Conservation (phyloP, 2,113 vertebrate species). For the Rhea pennata region DNA sequence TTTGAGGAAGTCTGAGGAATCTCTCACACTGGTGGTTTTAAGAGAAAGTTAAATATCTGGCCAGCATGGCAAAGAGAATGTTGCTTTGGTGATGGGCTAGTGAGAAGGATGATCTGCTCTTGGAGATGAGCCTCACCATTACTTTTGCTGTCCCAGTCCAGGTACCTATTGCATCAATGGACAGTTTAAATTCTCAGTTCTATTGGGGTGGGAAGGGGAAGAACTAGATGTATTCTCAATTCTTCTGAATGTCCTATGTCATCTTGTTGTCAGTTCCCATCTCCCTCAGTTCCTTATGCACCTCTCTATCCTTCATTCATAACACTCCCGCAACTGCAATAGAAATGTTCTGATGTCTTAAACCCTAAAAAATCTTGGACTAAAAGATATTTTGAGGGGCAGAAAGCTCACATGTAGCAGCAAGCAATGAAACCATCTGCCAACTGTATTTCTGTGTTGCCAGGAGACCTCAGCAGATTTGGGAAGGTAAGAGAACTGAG, state of each 20-base stretch:
- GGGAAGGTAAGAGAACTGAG: neutral
- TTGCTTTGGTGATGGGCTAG: neutral
- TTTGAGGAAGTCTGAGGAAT: neutral
- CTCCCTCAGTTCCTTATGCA: neutral
- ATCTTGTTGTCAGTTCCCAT: neutral
- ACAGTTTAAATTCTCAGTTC: neutral
- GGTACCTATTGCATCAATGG: neutral
- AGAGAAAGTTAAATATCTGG: neutral
- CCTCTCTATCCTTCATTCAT: neutral
- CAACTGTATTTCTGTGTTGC: neutral
- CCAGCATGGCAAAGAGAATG: neutral
- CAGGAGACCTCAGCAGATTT: neutral
- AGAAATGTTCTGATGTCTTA: neutral
- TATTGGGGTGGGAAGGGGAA: neutral
- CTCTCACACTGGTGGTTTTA: neutral
- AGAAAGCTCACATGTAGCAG: neutral
- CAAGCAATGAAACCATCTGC: neutral
- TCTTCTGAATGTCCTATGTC: neutral
- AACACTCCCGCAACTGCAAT: neutral
- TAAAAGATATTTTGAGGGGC: neutral
- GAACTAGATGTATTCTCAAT: rapidly evolving
- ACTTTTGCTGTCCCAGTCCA: neutral
- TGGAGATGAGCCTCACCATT: neutral
- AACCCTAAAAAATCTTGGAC: neutral
- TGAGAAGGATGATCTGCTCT: neutral